Conservation (phyloP, 1,140 invertebrate genomes). For the Sitophilus oryzae region DNA sequence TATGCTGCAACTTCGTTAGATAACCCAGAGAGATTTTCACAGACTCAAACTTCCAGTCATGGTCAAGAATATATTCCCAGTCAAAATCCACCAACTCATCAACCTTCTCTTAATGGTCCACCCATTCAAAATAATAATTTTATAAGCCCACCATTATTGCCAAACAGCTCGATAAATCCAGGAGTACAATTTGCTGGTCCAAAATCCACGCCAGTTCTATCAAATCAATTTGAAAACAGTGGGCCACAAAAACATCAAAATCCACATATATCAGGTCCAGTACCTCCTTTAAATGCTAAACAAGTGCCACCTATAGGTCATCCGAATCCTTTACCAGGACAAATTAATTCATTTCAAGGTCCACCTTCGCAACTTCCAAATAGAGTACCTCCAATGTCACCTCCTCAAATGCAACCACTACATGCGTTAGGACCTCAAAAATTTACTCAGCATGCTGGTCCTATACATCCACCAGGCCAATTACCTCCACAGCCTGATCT, state of each 20-base stretch:
- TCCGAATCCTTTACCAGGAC: background rate
- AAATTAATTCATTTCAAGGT: too few species aligned
- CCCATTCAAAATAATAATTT: constrained; percentile 7
- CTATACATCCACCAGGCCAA: background rate
- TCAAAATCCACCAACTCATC: background rate
- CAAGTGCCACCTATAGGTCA: constrained; percentile 1
- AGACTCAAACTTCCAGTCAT: background rate
- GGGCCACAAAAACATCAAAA: constrained; percentile 2
- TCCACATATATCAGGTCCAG: background rate
- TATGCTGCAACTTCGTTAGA: background rate
- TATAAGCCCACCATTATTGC: background rate
- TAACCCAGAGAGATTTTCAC: background rate
- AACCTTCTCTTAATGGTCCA: constrained; percentile 4
- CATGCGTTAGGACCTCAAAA: background rate
- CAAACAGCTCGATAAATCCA: background rate
- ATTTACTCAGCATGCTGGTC: constrained; percentile 15
- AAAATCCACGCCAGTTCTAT: background rate
- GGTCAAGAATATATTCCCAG: background rate
- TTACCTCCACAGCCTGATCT: constrained; percentile 22
- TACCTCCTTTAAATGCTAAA: background rate
- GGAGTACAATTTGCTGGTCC: background rate
- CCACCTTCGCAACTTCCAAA: background rate
- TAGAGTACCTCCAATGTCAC: background rate
- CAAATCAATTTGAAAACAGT: background rate
- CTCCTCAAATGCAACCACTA: constrained; percentile 2